phyloP scores from a whole-genome alignment of 2,113 vertebrate genomes.

The Turnix velox region DNA sequence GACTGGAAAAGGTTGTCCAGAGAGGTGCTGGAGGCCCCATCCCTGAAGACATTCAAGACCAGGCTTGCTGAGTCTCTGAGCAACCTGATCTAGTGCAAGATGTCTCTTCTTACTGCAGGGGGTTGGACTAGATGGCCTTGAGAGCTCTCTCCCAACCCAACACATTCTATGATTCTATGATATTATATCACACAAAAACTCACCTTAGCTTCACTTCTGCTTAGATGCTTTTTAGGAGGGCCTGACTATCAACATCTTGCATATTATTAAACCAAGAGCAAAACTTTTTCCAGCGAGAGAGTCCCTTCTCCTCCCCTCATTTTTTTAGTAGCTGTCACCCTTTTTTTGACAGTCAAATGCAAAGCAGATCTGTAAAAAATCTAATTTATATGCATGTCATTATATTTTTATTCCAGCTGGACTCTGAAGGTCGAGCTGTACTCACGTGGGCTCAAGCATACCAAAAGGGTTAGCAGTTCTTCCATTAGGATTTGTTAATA shows the following conservation, averaged over 20 bases:
- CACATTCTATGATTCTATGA: no score
- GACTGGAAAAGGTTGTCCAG: no score
- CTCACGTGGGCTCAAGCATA: not conserved
- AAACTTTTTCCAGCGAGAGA: not conserved
- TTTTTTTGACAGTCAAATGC: not conserved
- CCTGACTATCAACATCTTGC: not conserved
- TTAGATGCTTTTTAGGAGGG: not conserved
- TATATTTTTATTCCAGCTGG: not conserved
- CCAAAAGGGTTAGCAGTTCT: not conserved
- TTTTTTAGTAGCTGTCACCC: not conserved
- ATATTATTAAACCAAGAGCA: not conserved
- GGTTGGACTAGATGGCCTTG: no score
- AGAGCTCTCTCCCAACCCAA: no score
- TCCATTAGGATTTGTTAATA: slow-evolving; percentile 50
- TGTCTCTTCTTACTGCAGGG: no score
- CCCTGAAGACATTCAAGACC: no score
- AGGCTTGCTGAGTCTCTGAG: no score
- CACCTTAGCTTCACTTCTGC: not conserved
- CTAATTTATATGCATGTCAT: slow-evolving; percentile 53
- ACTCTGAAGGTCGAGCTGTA: slow-evolving; percentile 7
- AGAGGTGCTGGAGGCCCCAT: no score
- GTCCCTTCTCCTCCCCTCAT: not conserved
- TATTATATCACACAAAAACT: no score
- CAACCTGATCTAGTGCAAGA: no score
- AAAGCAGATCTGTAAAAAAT: not conserved